Conservation (phyloP, 2,888 invertebrate species). For the Entomobrya proxima region DNA sequence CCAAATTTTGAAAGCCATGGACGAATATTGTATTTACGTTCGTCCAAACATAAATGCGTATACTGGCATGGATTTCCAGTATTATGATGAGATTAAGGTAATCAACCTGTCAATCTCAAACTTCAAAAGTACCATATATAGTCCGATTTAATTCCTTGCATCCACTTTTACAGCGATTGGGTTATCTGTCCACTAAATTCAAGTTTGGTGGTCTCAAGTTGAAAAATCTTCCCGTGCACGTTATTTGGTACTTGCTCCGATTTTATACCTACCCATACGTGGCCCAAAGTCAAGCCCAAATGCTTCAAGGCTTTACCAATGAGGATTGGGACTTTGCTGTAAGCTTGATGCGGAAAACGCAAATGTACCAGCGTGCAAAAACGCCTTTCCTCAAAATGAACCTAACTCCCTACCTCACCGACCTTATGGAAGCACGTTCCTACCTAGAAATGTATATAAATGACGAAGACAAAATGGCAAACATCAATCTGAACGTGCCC, state of each 20-base stretch:
- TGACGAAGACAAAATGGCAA: background rate
- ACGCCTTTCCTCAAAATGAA: constrained; percentile 55
- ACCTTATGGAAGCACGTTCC: constrained; percentile 56
- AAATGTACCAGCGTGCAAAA: constrained; percentile 51
- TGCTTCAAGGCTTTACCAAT: constrained; percentile 54
- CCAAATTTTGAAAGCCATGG: constrained; percentile 63
- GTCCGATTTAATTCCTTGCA: background rate
- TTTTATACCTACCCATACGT: constrained; percentile 56
- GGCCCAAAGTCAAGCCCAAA: constrained; percentile 51
- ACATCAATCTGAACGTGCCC: constrained; percentile 51
- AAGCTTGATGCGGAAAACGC: constrained; percentile 40
- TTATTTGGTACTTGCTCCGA: constrained; percentile 54
- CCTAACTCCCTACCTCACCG: constrained; percentile 52
- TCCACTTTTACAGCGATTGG: constrained; percentile 3
- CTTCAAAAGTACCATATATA: too few species aligned
- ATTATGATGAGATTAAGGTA: constrained; percentile 63
- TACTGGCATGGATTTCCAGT: constrained; percentile 53
- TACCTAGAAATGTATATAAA: constrained; percentile 37
- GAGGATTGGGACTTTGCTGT: constrained; percentile 56
- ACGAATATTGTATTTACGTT: constrained; percentile 64
- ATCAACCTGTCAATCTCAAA: background rate
- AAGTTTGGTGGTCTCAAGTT: constrained; percentile 55
- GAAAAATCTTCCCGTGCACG: constrained; percentile 50
- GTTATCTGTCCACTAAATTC: constrained; percentile 54
- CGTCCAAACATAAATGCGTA: constrained; percentile 66